Percentiles rank a stretch among this genome's conserved stretches.
Evolutionary conservation across 2,113 vertebrate genomes (phyloP).

Genomic region (Myotis davidii): DNA sequence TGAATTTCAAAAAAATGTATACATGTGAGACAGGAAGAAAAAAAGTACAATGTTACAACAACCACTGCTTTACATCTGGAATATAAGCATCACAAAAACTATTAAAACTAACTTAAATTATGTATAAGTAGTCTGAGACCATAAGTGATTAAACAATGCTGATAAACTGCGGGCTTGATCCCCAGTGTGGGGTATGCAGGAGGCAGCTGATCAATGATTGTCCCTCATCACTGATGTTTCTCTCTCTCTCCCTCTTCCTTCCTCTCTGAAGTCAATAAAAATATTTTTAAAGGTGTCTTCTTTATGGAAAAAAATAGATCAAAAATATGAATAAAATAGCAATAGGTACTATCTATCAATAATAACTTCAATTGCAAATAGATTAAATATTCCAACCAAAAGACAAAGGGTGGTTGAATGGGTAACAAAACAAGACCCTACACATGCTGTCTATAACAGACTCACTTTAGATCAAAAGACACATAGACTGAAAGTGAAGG

Average conservation of each 20-base stretch:
- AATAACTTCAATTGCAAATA: not conserved
- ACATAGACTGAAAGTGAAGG: not conserved
- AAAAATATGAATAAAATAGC: not conserved
- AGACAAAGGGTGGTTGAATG: not conserved
- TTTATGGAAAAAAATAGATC: not conserved
- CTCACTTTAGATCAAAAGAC: not conserved
- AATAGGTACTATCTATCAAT: not conserved
- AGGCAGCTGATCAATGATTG: no score
- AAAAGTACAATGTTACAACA: not conserved
- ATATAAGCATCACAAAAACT: not conserved
- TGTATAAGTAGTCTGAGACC: not conserved
- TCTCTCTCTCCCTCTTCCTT: no score
- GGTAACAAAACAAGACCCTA: not conserved
- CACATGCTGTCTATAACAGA: not conserved
- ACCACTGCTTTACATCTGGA: not conserved
- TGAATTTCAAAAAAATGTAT: constrained; percentile 34
- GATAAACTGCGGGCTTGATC: not conserved
- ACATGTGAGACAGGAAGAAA: not conserved
- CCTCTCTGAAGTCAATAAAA: no score
- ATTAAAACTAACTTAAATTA: constrained; percentile 38
- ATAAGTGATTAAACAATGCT: not conserved
- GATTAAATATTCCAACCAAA: not conserved
- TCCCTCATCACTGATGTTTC: no score
- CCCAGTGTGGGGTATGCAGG: no score
- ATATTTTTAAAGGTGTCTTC: not conserved